Percentiles rank a stretch among this genome's conserved stretches.
phyloP scores from a whole-genome alignment of 2,888 invertebrate genomes.

The Ommatoiulus sabulosus region DNA sequence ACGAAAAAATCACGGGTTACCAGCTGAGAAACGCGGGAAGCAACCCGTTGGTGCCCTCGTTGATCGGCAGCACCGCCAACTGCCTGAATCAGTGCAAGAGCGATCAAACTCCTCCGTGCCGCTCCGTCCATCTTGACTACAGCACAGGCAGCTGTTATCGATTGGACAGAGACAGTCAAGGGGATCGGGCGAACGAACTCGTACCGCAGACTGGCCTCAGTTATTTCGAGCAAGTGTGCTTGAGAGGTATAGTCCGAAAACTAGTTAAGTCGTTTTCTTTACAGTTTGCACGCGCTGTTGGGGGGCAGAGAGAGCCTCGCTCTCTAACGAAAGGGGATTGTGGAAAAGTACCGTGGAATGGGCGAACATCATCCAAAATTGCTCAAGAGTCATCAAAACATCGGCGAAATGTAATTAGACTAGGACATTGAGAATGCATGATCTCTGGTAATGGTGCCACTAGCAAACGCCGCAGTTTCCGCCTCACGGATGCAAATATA shows the following conservation, averaged over 20 bases:
- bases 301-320: not conserved
- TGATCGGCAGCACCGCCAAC: slow-evolving; percentile 61
- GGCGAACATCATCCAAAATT: not conserved
- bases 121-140: slow-evolving; percentile 69
- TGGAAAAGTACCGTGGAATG: not conserved
- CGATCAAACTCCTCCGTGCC: slow-evolving; percentile 68
- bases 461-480: not conserved
- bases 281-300: not conserved
- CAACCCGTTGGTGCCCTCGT: slow-evolving; percentile 60
- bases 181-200: slow-evolving; percentile 63
- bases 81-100: slow-evolving; percentile 64
- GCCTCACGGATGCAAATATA: not conserved
- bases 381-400: not conserved
- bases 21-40: slow-evolving; percentile 68
- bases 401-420: not conserved
- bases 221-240: slow-evolving; percentile 70
- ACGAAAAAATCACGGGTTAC: slow-evolving; percentile 69
- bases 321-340: not conserved
- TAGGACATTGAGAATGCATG: not conserved
- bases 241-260: slow-evolving; percentile 64
- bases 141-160: slow-evolving; percentile 68
- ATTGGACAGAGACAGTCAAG: slow-evolving; percentile 69
- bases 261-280: not conserved
- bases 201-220: slow-evolving; percentile 67
- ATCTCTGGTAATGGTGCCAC: not conserved